Evolutionary conservation across 2,113 vertebrate species (phyloP).

Genomic region (Cranoglanis bouderius): DNA sequence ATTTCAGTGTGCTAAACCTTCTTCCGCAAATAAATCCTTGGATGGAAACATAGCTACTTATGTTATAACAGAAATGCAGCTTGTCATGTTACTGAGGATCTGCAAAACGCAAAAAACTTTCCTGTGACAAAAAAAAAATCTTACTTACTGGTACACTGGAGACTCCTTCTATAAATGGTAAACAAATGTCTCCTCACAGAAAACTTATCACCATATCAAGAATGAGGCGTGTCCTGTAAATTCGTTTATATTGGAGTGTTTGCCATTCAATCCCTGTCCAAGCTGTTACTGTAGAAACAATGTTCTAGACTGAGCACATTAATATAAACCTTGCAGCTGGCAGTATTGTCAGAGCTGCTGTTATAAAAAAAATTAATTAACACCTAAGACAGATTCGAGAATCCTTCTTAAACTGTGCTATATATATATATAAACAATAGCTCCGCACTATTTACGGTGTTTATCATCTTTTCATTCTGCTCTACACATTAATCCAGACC

Average conservation of each 20-base stretch:
- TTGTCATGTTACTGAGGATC: background rate
- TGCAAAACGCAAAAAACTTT: too few species aligned
- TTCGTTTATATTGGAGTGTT: background rate
- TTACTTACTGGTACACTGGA: too few species aligned
- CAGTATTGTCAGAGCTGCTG: background rate
- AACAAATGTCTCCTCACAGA: background rate
- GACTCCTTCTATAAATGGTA: background rate
- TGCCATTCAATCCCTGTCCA: background rate
- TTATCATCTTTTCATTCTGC: background rate
- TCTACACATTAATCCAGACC: background rate
- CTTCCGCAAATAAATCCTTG: too few species aligned
- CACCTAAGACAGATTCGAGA: background rate
- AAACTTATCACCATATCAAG: background rate
- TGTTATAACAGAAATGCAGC: background rate
- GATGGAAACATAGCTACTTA: too few species aligned
- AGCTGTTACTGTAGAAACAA: background rate
- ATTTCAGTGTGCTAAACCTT: too few species aligned
- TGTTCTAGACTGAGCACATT: background rate
- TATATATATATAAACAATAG: background rate
- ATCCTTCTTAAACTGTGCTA: background rate
- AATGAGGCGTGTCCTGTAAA: too few species aligned
- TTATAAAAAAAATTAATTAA: background rate
- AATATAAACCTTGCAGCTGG: background rate
- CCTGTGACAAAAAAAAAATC: too few species aligned
- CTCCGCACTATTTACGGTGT: background rate